Percentiles rank a stretch among this genome's conserved stretches.
These are phyloP conservation scores for Rattus rattus DNA, from an alignment of 2,113 vertebrate genomes.

Conservation along the genomic window DNA sequence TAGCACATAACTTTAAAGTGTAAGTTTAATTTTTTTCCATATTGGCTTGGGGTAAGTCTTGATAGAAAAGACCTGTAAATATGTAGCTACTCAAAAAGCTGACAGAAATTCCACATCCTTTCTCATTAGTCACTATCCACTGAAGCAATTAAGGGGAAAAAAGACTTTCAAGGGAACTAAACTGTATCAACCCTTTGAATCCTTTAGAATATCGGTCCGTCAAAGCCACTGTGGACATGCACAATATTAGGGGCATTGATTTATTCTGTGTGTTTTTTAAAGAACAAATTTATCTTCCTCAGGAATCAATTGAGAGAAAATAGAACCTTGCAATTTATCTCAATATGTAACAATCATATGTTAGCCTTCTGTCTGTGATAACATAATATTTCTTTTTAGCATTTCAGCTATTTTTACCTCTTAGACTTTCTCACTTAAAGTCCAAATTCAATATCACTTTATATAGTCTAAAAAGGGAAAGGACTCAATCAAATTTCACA, in stretches of 20 bases:
- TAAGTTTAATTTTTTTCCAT: not conserved
- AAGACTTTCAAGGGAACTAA: not conserved
- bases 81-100: not conserved
- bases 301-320: slow-evolving; percentile 21
- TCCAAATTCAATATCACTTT: slow-evolving; percentile 77
- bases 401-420: slow-evolving; percentile 75
- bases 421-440: slow-evolving; percentile 49
- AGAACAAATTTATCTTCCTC: slow-evolving; percentile 37
- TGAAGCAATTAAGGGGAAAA: not conserved
- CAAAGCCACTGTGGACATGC: not conserved
- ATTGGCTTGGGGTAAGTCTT: not conserved
- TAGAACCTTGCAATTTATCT: slow-evolving; percentile 46
- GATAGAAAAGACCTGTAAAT: not conserved
- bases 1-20: not conserved
- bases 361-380: slow-evolving; percentile 17
- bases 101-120: not conserved
- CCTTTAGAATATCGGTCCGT: not conserved
- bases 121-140: not conserved
- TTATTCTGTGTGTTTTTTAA: slow-evolving; percentile 20
- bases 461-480: slow-evolving; percentile 28
- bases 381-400: slow-evolving; percentile 18
- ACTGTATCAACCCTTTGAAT: not conserved
- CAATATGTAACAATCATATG: not conserved
- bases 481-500: slow-evolving; percentile 31
- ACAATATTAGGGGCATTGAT: not conserved